Evolutionary conservation across 2,113 vertebrate genomes (phyloP).

Genomic region (Machaerirhynchus nigripectus): DNA sequence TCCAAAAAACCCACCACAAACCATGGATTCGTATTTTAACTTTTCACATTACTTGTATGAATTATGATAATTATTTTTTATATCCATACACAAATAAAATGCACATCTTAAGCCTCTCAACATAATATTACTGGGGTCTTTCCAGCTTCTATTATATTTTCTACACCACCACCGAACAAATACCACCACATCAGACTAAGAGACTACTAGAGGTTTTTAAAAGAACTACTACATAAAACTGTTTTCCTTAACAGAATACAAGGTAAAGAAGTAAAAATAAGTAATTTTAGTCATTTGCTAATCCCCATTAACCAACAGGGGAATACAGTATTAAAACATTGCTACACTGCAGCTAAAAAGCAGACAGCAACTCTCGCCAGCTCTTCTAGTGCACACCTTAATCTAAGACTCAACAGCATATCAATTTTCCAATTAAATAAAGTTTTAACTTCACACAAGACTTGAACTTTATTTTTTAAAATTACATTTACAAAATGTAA

Average conservation of each 20-base stretch:
- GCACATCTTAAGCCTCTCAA: background rate
- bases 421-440: background rate
- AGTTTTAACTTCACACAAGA: background rate
- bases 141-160: background rate
- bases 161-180: background rate
- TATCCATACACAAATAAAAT: background rate
- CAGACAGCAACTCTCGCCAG: background rate
- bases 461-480: background rate
- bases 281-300: background rate
- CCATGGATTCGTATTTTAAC: fast-evolving
- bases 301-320: background rate
- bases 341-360: background rate
- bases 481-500: background rate
- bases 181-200: background rate
- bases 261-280: background rate
- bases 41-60: background rate
- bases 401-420: background rate
- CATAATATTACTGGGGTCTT: background rate
- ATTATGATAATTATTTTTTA: background rate
- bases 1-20: background rate
- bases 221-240: background rate
- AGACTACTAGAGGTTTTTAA: background rate
- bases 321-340: background rate
- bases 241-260: background rate
- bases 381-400: background rate